A percentile compares a stretch with the other conserved stretches of the same genome.
These are phyloP conservation scores for Machimus atricapillus DNA, from an alignment of 2,888 invertebrate species.

Conservation along the genomic window DNA sequence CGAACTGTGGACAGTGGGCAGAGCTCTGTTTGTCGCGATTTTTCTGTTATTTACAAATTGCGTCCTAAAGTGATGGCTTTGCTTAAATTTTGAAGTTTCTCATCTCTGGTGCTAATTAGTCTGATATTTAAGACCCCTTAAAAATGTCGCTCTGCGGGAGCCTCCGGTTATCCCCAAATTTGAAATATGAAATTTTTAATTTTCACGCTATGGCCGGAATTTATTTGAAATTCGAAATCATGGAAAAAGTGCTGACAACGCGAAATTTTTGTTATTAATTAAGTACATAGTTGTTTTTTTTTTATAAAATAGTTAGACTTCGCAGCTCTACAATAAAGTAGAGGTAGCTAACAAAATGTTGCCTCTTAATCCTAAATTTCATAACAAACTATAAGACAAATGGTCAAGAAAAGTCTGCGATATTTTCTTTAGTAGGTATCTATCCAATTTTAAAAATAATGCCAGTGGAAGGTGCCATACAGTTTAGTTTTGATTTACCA, in stretches of 20 bases:
- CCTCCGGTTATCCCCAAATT: not conserved
- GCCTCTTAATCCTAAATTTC: too few relatives aligned
- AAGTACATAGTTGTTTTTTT: too few relatives aligned
- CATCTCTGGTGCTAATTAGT: not conserved
- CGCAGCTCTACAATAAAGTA: too few relatives aligned
- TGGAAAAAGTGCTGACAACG: not conserved
- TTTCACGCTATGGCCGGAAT: not conserved
- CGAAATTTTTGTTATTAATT: not conserved
- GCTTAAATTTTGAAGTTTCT: not conserved
- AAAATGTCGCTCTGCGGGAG: not conserved
- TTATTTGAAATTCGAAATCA: not conserved
- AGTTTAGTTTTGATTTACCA: too few relatives aligned
- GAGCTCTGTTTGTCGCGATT: not conserved
- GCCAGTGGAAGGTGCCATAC: too few relatives aligned
- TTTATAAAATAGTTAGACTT: too few relatives aligned
- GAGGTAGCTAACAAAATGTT: too few relatives aligned
- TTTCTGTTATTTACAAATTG: not conserved
- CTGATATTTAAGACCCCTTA: not conserved
- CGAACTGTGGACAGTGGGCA: not conserved
- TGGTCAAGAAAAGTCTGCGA: too few relatives aligned
- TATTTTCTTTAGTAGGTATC: too few relatives aligned
- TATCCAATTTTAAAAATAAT: too few relatives aligned
- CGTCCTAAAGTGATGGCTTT: not conserved
- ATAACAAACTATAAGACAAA: too few relatives aligned
- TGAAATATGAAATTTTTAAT: not conserved